phyloP scores from a whole-genome alignment of 2,888 invertebrate species.

The Lobophora halterata region DNA sequence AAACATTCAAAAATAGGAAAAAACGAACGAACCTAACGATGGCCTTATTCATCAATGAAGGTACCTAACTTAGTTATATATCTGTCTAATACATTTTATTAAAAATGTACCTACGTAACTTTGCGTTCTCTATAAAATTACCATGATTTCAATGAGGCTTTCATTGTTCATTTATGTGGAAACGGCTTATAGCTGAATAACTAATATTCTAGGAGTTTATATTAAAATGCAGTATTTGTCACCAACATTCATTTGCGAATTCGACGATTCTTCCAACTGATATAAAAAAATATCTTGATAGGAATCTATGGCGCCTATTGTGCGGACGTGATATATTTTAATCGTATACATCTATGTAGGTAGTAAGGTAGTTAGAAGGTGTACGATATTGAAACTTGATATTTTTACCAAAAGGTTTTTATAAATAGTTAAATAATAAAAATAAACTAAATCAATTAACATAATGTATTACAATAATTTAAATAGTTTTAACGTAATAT shows the following conservation, averaged over 20 bases:
- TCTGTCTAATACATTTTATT: constrained; percentile 28
- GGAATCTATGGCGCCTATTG: constrained; percentile 37
- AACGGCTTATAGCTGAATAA: constrained; percentile 8
- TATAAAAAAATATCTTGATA: constrained; percentile 34
- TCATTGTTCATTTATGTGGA: constrained; percentile 13
- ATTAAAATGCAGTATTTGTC: constrained; percentile 27
- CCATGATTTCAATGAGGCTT: constrained; percentile 31
- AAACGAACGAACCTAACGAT: constrained; percentile 1
- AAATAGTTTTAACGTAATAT: too few species aligned
- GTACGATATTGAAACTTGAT: too few species aligned
- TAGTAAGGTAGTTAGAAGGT: too few species aligned
- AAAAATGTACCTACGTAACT: constrained; percentile 65
- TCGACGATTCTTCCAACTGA: constrained; percentile 24
- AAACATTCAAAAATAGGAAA: background rate
- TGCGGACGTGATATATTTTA: constrained; percentile 35
- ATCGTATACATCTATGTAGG: constrained; percentile 29
- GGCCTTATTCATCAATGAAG: constrained; percentile 5
- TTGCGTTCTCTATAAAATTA: constrained; percentile 64
- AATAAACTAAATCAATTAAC: too few species aligned
- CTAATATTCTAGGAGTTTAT: constrained; percentile 10
- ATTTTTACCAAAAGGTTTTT: too few species aligned
- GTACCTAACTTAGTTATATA: constrained; percentile 6
- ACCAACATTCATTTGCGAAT: constrained; percentile 29
- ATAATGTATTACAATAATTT: too few species aligned
- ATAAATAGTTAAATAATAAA: too few species aligned